Conservation (phyloP, 2,888 invertebrate genomes). For the Serripes groenlandicus region DNA sequence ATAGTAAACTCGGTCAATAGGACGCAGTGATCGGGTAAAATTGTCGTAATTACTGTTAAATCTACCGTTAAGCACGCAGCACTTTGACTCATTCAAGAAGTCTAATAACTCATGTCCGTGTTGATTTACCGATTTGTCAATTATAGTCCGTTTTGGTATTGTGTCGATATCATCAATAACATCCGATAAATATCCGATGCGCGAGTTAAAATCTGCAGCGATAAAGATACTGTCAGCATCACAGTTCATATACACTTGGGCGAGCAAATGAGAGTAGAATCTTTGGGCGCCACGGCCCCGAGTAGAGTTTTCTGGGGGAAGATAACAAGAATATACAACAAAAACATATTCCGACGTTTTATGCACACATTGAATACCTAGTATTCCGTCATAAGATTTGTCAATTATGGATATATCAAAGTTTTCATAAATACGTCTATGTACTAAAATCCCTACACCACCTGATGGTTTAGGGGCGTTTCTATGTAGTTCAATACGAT, state of each 20-base stretch:
- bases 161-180: neutral
- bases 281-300: neutral
- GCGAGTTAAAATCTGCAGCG: neutral
- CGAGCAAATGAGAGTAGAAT: neutral
- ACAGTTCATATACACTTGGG: neutral
- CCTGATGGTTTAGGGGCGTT: too few relatives aligned
- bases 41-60: too few relatives aligned
- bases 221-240: neutral
- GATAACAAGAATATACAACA: neutral
- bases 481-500: too few relatives aligned
- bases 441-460: slow-evolving; percentile 11
- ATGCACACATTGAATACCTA: neutral
- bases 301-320: neutral
- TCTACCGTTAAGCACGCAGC: too few relatives aligned
- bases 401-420: neutral
- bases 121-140: neutral
- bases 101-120: too few relatives aligned
- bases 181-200: neutral
- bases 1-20: too few relatives aligned
- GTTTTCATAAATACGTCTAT: neutral
- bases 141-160: neutral
- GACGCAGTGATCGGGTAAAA: too few relatives aligned
- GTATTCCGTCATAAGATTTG: slow-evolving; percentile 1
- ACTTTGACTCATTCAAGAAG: too few relatives aligned
- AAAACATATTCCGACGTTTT: neutral